Evolutionary conservation across 2,113 vertebrate genomes (phyloP).

Genomic region (Leptodactylus fuscus): DNA sequence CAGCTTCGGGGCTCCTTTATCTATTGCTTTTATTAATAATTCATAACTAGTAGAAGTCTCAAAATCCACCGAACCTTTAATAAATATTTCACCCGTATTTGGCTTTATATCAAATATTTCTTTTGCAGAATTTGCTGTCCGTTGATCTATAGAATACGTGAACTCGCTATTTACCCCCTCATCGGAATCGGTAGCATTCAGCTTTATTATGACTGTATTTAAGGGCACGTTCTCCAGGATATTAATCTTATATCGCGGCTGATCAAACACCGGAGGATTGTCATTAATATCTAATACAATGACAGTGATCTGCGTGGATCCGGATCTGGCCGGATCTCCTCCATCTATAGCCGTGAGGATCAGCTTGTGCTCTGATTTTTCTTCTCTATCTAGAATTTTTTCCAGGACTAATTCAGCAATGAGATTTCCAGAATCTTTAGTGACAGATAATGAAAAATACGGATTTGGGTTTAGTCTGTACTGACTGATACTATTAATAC

Average conservation of each 20-base stretch:
- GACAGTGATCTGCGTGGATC: slow-evolving; percentile 73
- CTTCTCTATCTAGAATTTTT: slow-evolving; percentile 76
- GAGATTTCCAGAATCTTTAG: slow-evolving; percentile 77
- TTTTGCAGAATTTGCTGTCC: slow-evolving; percentile 72
- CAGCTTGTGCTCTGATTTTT: slow-evolving; percentile 74
- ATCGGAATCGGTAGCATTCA: slow-evolving; percentile 77
- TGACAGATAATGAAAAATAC: slow-evolving; percentile 76
- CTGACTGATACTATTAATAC: slow-evolving; percentile 74
- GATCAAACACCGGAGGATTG: slow-evolving; percentile 79
- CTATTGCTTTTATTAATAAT: slow-evolving; percentile 73
- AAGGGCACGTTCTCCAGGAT: slow-evolving; percentile 71
- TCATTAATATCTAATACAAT: slow-evolving; percentile 85
- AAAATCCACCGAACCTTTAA: slow-evolving; percentile 78
- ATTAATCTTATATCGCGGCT: slow-evolving; percentile 68
- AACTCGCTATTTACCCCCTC: slow-evolving; percentile 82
- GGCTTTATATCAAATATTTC: slow-evolving; percentile 77
- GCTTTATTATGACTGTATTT: slow-evolving; percentile 71
- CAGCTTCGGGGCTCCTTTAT: slow-evolving; percentile 81
- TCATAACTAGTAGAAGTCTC: slow-evolving; percentile 70
- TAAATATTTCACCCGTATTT: slow-evolving; percentile 74
- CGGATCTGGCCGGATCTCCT: slow-evolving; percentile 75
- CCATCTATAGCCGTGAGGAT: slow-evolving; percentile 78
- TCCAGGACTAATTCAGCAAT: slow-evolving; percentile 78
- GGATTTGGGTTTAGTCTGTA: slow-evolving; percentile 73
- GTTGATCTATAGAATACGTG: slow-evolving; percentile 77